Evolutionary conservation across 2,797 vertebrate species (phyloP), one percentile per base, ranked within the genome.

Genomic region (Eleutherodactylus coqui): DNA sequence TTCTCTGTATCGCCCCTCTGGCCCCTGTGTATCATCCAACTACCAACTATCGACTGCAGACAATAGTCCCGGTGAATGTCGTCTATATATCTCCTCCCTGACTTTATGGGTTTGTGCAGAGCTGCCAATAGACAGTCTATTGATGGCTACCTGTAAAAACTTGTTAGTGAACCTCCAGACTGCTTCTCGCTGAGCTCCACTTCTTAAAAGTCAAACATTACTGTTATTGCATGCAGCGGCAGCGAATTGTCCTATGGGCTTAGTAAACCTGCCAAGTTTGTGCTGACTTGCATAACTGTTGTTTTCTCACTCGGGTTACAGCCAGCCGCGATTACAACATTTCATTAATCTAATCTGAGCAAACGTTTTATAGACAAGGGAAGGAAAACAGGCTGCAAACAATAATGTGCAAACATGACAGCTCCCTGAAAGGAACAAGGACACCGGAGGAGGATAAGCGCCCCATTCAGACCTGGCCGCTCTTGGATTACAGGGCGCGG

Each of bases 231-330:
- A 75, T 47, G 51, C 45, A 45, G 49, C 36, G 51, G 67, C 81
- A 83, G 43, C 19, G 83, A 41, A 60, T 60, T 24, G 75, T 64
- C 43, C 75, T 53, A 32, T 64, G 14, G 53, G 51, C 78, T 81
- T 67, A 38, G 34, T n/a, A 49, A 75, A 75, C 51, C 64, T 64
- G 69, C 78, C 85, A 75, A 64, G 67, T 81, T 75, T 75, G n/a
- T 73, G 75, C 83, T 78, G 60, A 78, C 75, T 84, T 81, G 78
- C 62, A 80, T 67, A 79, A 43, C 58, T 49, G 27, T 36, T 49
- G 53, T 75, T 76, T 75, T 83, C 83, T 58, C 16, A 27, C 67
- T 86, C 24, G n/a, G 41, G 41, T 81, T 81, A 43, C 70, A 81
- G 67, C 53, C 78, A 51, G 51, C 36, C 29, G 9, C 21, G 69